Conservation (phyloP, 2,113 vertebrate genomes). For the Nothoprocta perdicaria region DNA sequence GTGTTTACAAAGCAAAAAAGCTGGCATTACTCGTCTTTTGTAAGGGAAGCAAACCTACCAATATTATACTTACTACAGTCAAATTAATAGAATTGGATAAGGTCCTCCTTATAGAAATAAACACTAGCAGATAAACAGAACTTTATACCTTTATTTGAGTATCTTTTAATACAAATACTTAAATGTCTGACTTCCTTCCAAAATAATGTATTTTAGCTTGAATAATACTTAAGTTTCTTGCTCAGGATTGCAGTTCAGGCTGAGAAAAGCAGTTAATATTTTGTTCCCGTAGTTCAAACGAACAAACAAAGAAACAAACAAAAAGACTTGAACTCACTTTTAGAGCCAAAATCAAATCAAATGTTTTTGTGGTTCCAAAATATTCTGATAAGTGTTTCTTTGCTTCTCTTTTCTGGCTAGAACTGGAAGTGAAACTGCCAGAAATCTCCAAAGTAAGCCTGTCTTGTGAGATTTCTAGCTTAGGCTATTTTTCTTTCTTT, state of each 20-base stretch:
- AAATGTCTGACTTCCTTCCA: neutral
- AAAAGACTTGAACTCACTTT: neutral
- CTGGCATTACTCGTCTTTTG: neutral
- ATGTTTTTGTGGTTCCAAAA: constrained; percentile 33
- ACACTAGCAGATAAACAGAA: neutral
- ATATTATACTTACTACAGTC: neutral
- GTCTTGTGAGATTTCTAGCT: neutral
- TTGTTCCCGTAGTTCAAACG: neutral
- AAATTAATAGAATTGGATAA: neutral
- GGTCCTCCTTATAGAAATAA: neutral
- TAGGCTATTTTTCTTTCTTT: constrained; percentile 9
- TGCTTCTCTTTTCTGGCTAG: constrained; percentile 10
- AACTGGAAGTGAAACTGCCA: neutral
- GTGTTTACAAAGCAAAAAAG: neutral
- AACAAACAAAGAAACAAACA: neutral
- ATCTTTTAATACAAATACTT: neutral
- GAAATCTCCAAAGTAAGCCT: constrained; percentile 3
- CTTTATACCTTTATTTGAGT: neutral
- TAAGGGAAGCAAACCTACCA: neutral
- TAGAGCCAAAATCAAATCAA: constrained; percentile 12
- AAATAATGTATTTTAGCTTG: neutral
- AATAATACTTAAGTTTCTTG: neutral
- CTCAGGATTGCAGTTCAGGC: neutral
- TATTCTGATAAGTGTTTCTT: neutral
- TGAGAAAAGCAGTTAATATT: neutral